Evolutionary conservation across 2,797 vertebrate genomes (phyloP).

Genomic region (Diplodus puntazzo): DNA sequence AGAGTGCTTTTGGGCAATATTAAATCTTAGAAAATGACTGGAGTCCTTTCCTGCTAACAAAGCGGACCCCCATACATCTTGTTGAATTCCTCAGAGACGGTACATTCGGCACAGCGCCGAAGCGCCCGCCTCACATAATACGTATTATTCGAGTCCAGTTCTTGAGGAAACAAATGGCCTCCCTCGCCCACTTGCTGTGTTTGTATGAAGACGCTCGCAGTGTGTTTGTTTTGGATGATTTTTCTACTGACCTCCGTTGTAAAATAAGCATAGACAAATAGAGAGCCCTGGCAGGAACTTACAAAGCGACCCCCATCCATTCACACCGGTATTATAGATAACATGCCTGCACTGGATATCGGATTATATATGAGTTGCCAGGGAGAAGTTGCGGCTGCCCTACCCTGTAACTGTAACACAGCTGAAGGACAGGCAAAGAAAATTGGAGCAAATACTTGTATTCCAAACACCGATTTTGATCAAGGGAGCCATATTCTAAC

Average conservation of each 20-base stretch:
- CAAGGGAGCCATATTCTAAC: conserved; percentile 2
- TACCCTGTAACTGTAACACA: neutral
- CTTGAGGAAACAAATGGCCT: conserved; percentile 52
- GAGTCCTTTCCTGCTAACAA: conserved; percentile 26
- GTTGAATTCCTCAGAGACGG: conserved; percentile 36
- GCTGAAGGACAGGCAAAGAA: neutral
- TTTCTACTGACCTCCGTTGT: conserved; percentile 44
- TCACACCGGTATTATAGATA: conserved; percentile 15
- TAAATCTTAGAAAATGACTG: conserved; percentile 38
- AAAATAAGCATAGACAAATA: conserved; percentile 45
- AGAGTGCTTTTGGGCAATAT: conserved; percentile 20
- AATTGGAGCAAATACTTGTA: conserved; percentile 1
- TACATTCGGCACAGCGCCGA: conserved; percentile 39
- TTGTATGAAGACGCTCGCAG: conserved; percentile 30
- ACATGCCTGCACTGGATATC: conserved; percentile 11
- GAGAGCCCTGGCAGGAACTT: conserved; percentile 3
- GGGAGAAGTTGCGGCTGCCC: conserved; percentile 1
- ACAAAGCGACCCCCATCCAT: conserved; percentile 26
- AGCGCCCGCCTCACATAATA: conserved; percentile 39
- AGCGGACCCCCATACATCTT: conserved; percentile 41
- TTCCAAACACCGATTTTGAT: conserved; percentile 13
- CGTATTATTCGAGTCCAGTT: conserved; percentile 42
- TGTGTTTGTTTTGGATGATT: conserved; percentile 51
- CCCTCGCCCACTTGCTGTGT: neutral
- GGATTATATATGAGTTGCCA: conserved; percentile 17